Conservation (phyloP, 53 echinoderm and acorn worm species). For the Mesocentrotus franciscanus region DNA sequence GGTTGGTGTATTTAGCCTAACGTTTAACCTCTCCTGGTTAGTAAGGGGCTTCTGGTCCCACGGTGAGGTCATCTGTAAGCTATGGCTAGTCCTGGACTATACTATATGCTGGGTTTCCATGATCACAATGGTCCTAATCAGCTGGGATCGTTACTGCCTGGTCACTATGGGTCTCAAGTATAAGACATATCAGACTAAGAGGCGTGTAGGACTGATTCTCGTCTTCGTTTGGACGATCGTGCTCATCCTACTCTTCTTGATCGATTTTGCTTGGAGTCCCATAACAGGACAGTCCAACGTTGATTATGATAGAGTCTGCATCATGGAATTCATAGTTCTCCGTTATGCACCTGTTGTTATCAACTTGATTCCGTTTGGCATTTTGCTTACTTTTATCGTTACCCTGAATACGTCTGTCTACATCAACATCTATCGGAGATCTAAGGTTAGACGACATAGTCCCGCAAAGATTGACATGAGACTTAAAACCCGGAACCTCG, state of each 20-base stretch:
- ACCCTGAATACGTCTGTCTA: slow-evolving; percentile 78
- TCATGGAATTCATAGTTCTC: slow-evolving; percentile 68
- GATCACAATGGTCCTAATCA: slow-evolving; percentile 80
- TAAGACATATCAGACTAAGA: slow-evolving; percentile 73
- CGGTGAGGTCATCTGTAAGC: slow-evolving; percentile 72
- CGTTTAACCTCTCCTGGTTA: slow-evolving; percentile 74
- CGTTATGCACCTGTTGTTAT: slow-evolving; percentile 58
- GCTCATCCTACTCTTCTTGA: slow-evolving; percentile 53
- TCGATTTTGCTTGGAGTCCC: slow-evolving; percentile 71
- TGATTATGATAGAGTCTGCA: slow-evolving; percentile 64
- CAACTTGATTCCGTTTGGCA: slow-evolving; percentile 69
- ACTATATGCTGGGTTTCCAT: slow-evolving; percentile 67
- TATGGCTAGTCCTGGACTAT: slow-evolving; percentile 69
- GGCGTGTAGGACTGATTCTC: slow-evolving; percentile 57
- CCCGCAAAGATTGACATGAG: no score
- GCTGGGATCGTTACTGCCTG: slow-evolving; percentile 92
- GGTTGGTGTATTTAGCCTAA: slow-evolving; percentile 71
- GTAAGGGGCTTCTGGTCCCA: slow-evolving; percentile 68
- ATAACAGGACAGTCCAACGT: slow-evolving; percentile 50
- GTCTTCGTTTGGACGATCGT: slow-evolving; percentile 62
- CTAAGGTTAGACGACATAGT: slow-evolving; percentile 65
- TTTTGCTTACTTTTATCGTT: slow-evolving; percentile 68
- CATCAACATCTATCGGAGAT: slow-evolving; percentile 75
- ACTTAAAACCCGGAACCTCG: neutral
- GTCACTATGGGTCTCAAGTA: slow-evolving; percentile 85